Evolutionary conservation across 1,140 invertebrate genomes (phyloP).

Genomic region (Drosophila tsacasi): DNA sequence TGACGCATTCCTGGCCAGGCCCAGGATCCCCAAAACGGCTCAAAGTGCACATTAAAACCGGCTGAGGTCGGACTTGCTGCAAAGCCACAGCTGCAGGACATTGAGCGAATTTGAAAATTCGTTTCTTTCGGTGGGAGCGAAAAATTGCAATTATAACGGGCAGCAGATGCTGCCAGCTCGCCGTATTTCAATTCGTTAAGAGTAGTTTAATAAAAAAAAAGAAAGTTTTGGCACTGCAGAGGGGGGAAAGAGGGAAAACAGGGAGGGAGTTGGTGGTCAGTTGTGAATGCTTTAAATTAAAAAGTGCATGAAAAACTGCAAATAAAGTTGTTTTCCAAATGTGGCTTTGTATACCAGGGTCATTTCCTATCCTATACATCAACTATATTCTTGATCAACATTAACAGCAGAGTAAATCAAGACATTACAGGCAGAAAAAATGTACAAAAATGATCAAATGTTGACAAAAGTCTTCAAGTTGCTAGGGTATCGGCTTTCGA

Average conservation of each 20-base stretch:
- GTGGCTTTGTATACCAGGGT: background rate
- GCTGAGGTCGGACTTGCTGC: conserved; percentile 31
- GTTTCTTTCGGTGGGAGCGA: conserved; percentile 1
- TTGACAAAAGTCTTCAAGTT: too few relatives aligned
- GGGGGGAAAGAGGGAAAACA: background rate
- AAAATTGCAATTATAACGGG: conserved; percentile 40
- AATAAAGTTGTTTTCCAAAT: background rate
- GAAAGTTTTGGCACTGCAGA: conserved; percentile 3
- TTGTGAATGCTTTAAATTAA: background rate
- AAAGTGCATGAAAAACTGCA: background rate
- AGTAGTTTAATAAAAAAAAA: conserved; percentile 29
- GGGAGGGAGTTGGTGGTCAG: background rate
- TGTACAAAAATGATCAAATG: too few relatives aligned
- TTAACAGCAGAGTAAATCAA: too few relatives aligned
- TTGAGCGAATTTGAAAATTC: conserved; percentile 33
- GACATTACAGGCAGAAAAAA: too few relatives aligned
- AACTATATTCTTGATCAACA: too few relatives aligned
- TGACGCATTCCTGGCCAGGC: conserved; percentile 28
- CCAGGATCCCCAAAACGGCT: conserved; percentile 16
- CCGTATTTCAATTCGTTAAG: conserved; percentile 21
- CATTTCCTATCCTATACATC: too few relatives aligned
- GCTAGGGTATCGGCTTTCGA: too few relatives aligned
- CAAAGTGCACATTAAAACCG: conserved; percentile 46
- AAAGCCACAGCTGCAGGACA: conserved; percentile 38
- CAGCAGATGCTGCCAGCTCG: conserved; percentile 28